Conservation (phyloP, 2,113 vertebrate genomes). For the Shinisaurus crocodilurus region DNA sequence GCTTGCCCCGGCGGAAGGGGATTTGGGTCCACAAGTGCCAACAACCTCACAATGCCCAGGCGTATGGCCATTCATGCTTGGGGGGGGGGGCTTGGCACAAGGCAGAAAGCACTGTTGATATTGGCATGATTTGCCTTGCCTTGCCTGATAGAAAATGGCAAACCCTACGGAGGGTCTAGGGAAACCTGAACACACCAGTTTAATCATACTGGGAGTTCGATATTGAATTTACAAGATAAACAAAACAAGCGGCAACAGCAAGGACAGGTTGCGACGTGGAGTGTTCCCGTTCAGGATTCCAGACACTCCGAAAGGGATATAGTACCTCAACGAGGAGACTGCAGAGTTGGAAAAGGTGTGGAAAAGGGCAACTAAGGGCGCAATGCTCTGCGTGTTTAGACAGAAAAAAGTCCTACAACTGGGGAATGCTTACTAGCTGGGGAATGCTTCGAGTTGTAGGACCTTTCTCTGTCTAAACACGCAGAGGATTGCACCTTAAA, state of each 20-base stretch:
- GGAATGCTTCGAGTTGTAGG: no score
- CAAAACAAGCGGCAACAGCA: neutral
- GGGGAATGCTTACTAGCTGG: no score
- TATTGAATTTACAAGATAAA: neutral
- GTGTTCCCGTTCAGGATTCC: neutral
- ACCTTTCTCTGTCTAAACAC: no score
- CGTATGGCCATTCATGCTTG: constrained; percentile 24
- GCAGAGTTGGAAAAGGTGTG: no score
- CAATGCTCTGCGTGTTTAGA: no score
- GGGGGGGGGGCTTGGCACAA: neutral
- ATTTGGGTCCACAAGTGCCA: neutral
- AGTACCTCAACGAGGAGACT: no score
- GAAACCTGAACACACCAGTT: neutral
- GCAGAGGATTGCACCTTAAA: no score
- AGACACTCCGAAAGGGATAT: neutral
- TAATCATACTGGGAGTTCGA: neutral
- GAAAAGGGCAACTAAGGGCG: no score
- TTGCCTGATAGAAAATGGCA: neutral
- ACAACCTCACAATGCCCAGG: constrained; percentile 47
- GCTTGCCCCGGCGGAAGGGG: neutral
- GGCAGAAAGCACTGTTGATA: neutral
- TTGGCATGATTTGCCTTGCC: neutral
- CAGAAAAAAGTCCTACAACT: no score
- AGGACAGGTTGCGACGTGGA: neutral
- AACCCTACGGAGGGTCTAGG: neutral